Base-by-base conservation (phyloP, 2,797 vertebrate species). In the Bovichtus variegatus region DNA sequence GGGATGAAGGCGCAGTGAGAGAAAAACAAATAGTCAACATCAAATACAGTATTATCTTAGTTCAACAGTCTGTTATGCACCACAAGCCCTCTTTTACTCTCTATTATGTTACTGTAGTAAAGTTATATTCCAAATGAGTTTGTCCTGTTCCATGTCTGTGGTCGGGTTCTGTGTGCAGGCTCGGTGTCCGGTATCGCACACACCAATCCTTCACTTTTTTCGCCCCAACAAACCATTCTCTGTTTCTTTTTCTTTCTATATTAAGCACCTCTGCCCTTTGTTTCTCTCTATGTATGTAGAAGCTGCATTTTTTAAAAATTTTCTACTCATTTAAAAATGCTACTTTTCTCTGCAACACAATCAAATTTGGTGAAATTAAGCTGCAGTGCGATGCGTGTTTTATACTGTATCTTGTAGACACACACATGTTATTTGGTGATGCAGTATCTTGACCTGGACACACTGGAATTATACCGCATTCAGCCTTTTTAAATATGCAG, bases 261-360 rank as follows among this genome's bases (percentile, higher is more conserved):
- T 62, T 43, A 44, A 57, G 25, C 18, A 25, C 82, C 25, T 50
- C 34, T 71, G 46, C 40, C 44, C 34, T 59, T 36, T 18, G 3
- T 50, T 59, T 44, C 4, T 58, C 51, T 46, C 8, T 68, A 13
- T 54, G 86, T 96, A 13, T 96, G 95, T 78, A 96, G 96, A 75
- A 96, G 95, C 62, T 97, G 96, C 76, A 91, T 96, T 79, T 94
- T 21, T 29, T n/a, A n/a, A n/a, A n/a, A n/a, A n/a, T n/a, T n/a
- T n/a, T n/a, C n/a, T n/a, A n/a, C n/a, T n/a, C n/a, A n/a, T 29
- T 57, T 16, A 23, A n/a, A 3, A 54, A 38, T 25, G 11, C 0
- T 16, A 11, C 10, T 7, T 58, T 55, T 29, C 12, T 47, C n/a
- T 66, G 12, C 44, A 31, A 62, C 15, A 44, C 40, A 67, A 44